Evolutionary conservation across 2,113 vertebrate genomes (phyloP).

Genomic region (Pangasianodon gigas): DNA sequence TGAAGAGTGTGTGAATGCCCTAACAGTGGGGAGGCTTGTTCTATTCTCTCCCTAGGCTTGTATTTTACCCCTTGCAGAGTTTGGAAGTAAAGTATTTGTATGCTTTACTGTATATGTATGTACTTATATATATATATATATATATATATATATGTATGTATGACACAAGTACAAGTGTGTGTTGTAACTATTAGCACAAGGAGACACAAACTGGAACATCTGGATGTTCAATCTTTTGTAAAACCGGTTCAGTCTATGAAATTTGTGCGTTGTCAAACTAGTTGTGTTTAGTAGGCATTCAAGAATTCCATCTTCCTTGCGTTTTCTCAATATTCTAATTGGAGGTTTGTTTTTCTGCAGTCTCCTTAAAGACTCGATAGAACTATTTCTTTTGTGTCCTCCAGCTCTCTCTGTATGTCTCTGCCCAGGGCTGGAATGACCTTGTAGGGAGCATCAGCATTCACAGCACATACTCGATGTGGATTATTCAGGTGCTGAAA

Average conservation of each 20-base stretch:
- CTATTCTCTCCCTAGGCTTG: neutral
- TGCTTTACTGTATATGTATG: neutral
- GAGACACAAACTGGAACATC: neutral
- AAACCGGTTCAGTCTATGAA: neutral
- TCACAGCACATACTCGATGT: slow-evolving; percentile 52
- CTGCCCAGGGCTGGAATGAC: slow-evolving; percentile 32
- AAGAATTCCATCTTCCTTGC: neutral
- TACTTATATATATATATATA: neutral
- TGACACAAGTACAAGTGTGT: slow-evolving; percentile 23
- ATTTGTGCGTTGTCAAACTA: neutral
- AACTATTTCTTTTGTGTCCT: slow-evolving; percentile 32
- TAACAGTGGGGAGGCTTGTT: slow-evolving; percentile 38
- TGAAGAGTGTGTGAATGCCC: slow-evolving; percentile 49
- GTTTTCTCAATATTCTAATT: neutral
- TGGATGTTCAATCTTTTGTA: slow-evolving; percentile 2
- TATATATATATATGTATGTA: neutral
- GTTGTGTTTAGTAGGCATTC: neutral
- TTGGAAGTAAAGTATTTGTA: slow-evolving; percentile 46
- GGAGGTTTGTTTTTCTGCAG: neutral
- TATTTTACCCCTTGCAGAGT: slow-evolving; percentile 30
- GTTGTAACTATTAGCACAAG: slow-evolving; percentile 38
- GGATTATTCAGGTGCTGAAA: slow-evolving; percentile 63
- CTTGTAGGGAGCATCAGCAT: slow-evolving; percentile 59
- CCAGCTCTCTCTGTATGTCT: slow-evolving; percentile 11
- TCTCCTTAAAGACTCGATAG: neutral